phyloP scores from a whole-genome alignment of 2,888 invertebrate genomes.

The Pycnomerus fuliginosus region DNA sequence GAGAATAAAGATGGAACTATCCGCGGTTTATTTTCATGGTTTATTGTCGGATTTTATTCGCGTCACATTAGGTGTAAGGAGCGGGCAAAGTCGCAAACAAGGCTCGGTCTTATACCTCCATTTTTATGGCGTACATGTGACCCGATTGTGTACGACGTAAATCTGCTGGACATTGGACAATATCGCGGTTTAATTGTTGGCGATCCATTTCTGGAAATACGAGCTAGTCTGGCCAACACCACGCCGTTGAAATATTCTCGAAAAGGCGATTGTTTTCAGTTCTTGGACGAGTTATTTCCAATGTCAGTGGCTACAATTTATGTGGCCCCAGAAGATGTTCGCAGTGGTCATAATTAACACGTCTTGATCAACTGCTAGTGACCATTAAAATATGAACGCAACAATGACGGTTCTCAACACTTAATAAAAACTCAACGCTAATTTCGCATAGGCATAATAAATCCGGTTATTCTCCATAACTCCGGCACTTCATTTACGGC shows the following conservation, averaged over 20 bases:
- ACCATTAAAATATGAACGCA: slow-evolving; percentile 14
- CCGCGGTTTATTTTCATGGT: slow-evolving; percentile 15
- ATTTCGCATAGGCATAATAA: slow-evolving; percentile 20
- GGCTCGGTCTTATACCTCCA: slow-evolving; percentile 22
- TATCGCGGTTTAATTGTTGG: slow-evolving; percentile 24
- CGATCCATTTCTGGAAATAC: too few relatives aligned
- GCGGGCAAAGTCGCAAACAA: slow-evolving; percentile 17
- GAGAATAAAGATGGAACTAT: slow-evolving; percentile 5
- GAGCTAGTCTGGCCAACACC: too few relatives aligned
- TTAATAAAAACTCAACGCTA: slow-evolving; percentile 19
- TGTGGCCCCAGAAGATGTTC: slow-evolving; percentile 10
- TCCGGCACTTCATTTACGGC: slow-evolving; percentile 27
- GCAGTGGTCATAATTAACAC: slow-evolving; percentile 13
- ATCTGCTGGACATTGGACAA: slow-evolving; percentile 24
- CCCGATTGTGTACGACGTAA: slow-evolving; percentile 28
- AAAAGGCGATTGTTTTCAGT: too few relatives aligned
- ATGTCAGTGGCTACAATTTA: too few relatives aligned
- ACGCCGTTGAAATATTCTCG: too few relatives aligned
- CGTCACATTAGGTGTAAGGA: slow-evolving; percentile 25
- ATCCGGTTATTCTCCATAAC: slow-evolving; percentile 27
- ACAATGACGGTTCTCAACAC: slow-evolving; percentile 17
- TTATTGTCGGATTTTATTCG: slow-evolving; percentile 20
- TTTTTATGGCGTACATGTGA: slow-evolving; percentile 27
- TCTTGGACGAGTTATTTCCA: too few relatives aligned
- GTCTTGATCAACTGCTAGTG: slow-evolving; percentile 5